Percentiles rank a stretch among this genome's conserved stretches.
Evolutionary conservation across 53 echinoderm and acorn worm species (phyloP).

Genomic region (Temnopleurus reevesii): DNA sequence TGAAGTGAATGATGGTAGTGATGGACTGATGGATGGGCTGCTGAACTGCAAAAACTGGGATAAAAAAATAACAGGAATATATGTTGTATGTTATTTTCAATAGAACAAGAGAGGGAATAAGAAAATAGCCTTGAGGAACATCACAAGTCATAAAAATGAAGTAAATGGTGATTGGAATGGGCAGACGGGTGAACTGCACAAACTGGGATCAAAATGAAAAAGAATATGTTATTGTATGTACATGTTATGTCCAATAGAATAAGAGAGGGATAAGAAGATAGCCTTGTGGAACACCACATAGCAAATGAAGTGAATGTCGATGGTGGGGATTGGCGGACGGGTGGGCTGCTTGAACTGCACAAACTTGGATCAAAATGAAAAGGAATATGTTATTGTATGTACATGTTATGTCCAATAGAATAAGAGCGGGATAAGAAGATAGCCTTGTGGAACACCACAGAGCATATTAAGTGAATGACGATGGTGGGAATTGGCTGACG

Average conservation of each 20-base stretch:
- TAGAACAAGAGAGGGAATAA: no score
- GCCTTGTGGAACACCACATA: no score
- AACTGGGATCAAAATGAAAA: slow-evolving; percentile 45
- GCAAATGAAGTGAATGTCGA: no score
- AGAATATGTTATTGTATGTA: not conserved
- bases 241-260: no score
- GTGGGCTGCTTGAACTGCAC: slow-evolving; percentile 81
- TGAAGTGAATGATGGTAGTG: no score
- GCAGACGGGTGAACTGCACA: slow-evolving; percentile 69
- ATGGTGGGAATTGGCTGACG: not conserved
- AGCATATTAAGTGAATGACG: no score
- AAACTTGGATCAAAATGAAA: slow-evolving; percentile 54
- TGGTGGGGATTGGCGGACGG: slow-evolving; percentile 65
- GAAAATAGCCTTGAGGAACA: no score
- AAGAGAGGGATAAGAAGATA: no score
- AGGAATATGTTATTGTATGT: not conserved
- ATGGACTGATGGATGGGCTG: slow-evolving; percentile 58
- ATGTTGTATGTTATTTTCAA: no score
- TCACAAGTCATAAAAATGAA: no score
- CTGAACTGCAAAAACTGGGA: slow-evolving; percentile 78
- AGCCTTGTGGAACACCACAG: no score
- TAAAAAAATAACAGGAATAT: not conserved
- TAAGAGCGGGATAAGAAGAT: not conserved
- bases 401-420: not conserved
- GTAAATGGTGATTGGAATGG: slow-evolving; percentile 57